Base-by-base conservation (phyloP, 2,797 vertebrate species). In the Pseudotriccus pelzelni region DNA sequence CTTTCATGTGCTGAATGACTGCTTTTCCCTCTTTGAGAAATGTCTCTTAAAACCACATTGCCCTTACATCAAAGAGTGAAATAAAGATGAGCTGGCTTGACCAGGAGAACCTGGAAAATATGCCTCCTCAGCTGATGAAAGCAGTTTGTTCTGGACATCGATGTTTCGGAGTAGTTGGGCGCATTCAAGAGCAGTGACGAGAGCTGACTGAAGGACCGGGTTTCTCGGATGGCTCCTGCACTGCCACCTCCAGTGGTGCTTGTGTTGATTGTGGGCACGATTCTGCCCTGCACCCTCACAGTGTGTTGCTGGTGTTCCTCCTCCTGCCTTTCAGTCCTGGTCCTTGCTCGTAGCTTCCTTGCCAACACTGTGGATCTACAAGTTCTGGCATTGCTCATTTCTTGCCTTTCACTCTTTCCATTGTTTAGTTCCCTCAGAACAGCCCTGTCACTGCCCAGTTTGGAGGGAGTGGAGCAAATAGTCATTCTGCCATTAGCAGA, bases 1-100 rank as follows among this genome's bases (percentile, higher is more conserved):
- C 77, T 96, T 96, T 94, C 75, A 91, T 77, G 64, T 93, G 68
- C 77, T 64, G 60, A 87, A 96, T 74, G 77, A 90, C 41, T 84
- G n/a, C 60, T 89, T 49, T 93, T 87, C 19, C 49, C 46, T 85
- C 72, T 90, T 78, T 84, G 67, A 94, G 70, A 86, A 91, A 90
- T 20, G 18, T 59, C 62, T 88, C 55, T 84, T 93, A 94, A 94
- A 95, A 90, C 24, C 63, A 82, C 59, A n/a, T 56, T 88, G 47
- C 49, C 41, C 37, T 93, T 52, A 80, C 70, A 90, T 96, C 94
- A 96, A 93, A 95, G 87, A 76, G 18, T 39, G 64, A 90, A 93
- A 87, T 90, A 82, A 84, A 89, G 56, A 68, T 73, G 74, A 91
- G 63, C 80, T 93, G 68, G 49, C 79, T 89, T 89, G 60, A 74